phyloP scores from a whole-genome alignment of 2,888 invertebrate species.

The Auanema freiburgensis region DNA sequence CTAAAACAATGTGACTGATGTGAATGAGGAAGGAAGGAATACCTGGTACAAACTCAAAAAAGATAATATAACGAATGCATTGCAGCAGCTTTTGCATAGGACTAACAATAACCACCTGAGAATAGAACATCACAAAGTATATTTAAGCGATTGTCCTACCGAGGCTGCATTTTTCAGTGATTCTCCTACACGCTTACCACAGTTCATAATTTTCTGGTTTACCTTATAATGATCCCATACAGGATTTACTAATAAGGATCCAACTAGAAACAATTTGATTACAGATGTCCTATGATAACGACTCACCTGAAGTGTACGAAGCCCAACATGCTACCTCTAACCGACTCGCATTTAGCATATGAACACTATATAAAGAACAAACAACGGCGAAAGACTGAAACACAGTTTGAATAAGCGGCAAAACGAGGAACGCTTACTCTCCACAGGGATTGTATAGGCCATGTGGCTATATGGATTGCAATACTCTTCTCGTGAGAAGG shows the following conservation, averaged over 20 bases:
- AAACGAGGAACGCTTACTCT: slow-evolving; percentile 26
- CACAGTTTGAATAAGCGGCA: neutral
- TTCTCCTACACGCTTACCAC: slow-evolving; percentile 9
- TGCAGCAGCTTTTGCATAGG: too few relatives aligned
- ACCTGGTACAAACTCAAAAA: too few relatives aligned
- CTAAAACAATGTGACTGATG: neutral
- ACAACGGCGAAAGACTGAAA: slow-evolving; percentile 2
- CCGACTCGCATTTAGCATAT: slow-evolving; percentile 3
- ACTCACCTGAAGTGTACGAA: slow-evolving; percentile 43
- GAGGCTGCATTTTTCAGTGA: neutral
- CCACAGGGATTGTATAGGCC: slow-evolving; percentile 54
- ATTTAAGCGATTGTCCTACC: neutral
- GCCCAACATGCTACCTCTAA: slow-evolving; percentile 35
- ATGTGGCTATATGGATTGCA: slow-evolving; percentile 47
- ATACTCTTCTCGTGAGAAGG: slow-evolving; percentile 49
- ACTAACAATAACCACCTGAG: too few relatives aligned
- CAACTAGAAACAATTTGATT: slow-evolving; percentile 26
- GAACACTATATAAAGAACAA: slow-evolving; percentile 10
- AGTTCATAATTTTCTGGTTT: slow-evolving; percentile 45
- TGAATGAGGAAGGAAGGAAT: neutral
- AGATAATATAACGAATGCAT: too few relatives aligned
- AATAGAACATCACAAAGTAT: neutral
- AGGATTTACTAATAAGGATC: slow-evolving; percentile 52
- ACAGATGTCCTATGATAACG: neutral
- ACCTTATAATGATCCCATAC: slow-evolving; percentile 56